Evolutionary conservation across 2,797 vertebrate species (phyloP), one percentile per base, ranked within the genome.

Genomic region (Argyrosomus regius): DNA sequence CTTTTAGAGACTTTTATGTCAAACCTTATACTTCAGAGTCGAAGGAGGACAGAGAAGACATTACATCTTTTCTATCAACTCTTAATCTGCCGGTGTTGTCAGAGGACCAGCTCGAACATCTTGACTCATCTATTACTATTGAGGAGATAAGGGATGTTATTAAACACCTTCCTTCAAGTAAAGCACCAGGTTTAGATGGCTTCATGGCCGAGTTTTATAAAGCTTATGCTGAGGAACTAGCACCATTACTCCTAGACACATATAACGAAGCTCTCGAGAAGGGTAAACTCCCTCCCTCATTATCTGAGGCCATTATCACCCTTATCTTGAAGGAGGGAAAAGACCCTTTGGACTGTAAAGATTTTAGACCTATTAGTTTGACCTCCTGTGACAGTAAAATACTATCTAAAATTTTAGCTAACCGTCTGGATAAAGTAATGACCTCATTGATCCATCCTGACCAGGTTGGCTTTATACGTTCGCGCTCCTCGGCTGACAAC

Each of bases 191-290:
- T 13, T n/a, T 58, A 17, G 52, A 64, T 8, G 26, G 62, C 12
- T 39, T 64, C 24, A 75, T 13, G 18, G 41, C 53, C 2, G 50
- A 74, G 50, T 77, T 67, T n/a, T 68, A 52, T n/a, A 65, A 74
- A 11, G 31, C 60, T 24, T 65, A 54, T 53, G 7, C 72, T 0
- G 26, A 75, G 22, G 62, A 66, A 50, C 31, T 75, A 28, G 57
- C 57, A 10, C 64, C 24, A 17, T 48, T 70, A 26, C 66, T 77
- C 7, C 12, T 71, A 13, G 59, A 71, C 5, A 70, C 24, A 3
- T 74, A 64, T n/a, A 74, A 64, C 43, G 50, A 28, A 31, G 46
- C 65, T 4, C 10, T 54, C 0, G 20, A n/a, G 8, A 54, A 39
- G 65, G 65, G 65, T 6, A 39, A 16, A 6, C n/a, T 54, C 5